phyloP scores from a whole-genome alignment of 2,888 invertebrate species.

The Amaurobius ferox region DNA sequence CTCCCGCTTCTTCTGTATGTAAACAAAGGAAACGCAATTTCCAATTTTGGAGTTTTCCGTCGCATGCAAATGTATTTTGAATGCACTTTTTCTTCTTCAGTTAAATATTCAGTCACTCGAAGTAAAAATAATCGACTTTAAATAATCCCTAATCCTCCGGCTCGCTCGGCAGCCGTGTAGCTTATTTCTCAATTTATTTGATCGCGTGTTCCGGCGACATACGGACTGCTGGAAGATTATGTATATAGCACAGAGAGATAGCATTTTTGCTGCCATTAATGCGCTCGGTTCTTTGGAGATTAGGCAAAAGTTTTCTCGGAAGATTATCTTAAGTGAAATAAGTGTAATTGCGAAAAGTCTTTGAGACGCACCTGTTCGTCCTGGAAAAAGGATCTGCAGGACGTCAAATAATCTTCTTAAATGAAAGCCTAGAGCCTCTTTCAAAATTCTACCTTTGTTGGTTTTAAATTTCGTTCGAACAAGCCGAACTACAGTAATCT shows the following conservation, averaged over 20 bases:
- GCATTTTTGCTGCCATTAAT: constrained; percentile 45
- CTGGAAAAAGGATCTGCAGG: constrained; percentile 24
- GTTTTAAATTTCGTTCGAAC: constrained; percentile 12
- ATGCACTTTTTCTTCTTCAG: constrained; percentile 46
- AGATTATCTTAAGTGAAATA: constrained; percentile 48
- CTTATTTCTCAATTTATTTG: constrained; percentile 70
- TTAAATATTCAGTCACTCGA: constrained; percentile 67
- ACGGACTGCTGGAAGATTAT: constrained; percentile 38
- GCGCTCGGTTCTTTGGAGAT: constrained; percentile 38
- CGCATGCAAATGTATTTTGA: constrained; percentile 70
- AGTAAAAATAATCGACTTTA: constrained; percentile 66
- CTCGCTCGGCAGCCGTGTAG: constrained; percentile 37
- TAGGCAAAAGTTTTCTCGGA: constrained; percentile 20
- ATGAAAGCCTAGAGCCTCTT: constrained; percentile 11
- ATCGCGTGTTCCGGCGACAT: constrained; percentile 38
- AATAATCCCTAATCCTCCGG: constrained; percentile 69
- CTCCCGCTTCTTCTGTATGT: constrained; percentile 41
- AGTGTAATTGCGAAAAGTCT: constrained; percentile 58
- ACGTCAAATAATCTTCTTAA: constrained; percentile 46
- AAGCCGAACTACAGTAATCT: not conserved
- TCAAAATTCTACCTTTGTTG: constrained; percentile 12
- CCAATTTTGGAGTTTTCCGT: constrained; percentile 58
- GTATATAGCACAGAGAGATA: constrained; percentile 4
- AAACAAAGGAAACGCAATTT: constrained; percentile 71
- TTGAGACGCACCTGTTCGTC: constrained; percentile 25